Conservation (phyloP, 2,797 vertebrate genomes). For the Acipenser ruthenus region DNA sequence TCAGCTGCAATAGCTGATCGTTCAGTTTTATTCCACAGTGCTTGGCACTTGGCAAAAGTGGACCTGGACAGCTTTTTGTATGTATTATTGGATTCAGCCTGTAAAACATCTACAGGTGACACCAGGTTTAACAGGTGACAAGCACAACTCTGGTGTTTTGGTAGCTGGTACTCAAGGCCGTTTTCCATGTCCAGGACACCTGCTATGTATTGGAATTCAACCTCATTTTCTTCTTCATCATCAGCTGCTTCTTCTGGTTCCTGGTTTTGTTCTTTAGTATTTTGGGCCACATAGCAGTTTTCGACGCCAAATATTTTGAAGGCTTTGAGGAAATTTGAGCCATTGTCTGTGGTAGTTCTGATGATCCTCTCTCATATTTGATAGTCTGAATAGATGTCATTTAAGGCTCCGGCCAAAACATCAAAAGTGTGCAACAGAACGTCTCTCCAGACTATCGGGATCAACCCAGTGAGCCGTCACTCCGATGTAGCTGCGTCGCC, state of each 20-base stretch:
- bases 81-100: not conserved
- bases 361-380: not conserved
- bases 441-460: not conserved
- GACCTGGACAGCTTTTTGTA: not conserved
- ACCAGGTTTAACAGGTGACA: not conserved
- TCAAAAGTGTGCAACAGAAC: not conserved
- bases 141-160: not conserved
- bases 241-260: not conserved
- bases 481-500: not conserved
- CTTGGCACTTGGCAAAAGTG: not conserved
- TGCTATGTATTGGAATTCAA: not conserved
- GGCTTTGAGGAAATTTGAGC: not conserved
- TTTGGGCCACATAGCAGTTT: not conserved
- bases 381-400: not conserved
- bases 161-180: conserved; percentile 22
- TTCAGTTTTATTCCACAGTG: not conserved
- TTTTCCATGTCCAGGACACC: too few relatives aligned
- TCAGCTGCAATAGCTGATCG: not conserved
- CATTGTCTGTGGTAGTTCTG: not conserved
- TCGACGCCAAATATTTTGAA: not conserved
- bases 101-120: not conserved
- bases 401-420: not conserved
- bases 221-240: not conserved
- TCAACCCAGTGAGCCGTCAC: not conserved
- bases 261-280: not conserved